These are phyloP conservation scores for Lepus townsendii DNA, from an alignment of 2,797 vertebrate genomes.

Conservation along the genomic window DNA sequence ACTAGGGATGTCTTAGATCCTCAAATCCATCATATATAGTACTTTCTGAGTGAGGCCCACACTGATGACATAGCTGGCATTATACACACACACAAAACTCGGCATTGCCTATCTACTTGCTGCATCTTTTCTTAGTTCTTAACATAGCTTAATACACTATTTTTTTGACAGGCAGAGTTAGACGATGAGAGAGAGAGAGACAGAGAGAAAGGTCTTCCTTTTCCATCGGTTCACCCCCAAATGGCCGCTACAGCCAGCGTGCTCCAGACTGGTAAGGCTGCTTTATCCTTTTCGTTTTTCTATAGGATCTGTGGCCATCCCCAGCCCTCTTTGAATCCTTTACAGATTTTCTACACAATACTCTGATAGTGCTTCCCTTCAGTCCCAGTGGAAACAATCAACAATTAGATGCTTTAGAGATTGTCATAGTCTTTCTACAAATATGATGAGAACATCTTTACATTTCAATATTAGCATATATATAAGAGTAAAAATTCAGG, in stretches of 20 bases:
- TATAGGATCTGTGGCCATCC: neutral
- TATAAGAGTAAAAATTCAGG: conserved; percentile 10
- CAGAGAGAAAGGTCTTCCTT: too few relatives aligned
- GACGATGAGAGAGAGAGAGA: too few relatives aligned
- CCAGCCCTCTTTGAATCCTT: neutral
- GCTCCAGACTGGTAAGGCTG: neutral
- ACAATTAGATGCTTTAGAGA: neutral
- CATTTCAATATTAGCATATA: neutral
- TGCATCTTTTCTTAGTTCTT: neutral
- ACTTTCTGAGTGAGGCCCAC: neutral
- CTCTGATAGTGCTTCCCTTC: neutral
- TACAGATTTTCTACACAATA: neutral
- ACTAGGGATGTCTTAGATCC: neutral
- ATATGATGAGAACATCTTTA: neutral
- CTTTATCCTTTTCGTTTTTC: neutral
- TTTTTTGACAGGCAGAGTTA: neutral
- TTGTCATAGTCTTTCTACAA: neutral
- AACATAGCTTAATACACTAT: neutral
- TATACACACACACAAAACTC: neutral
- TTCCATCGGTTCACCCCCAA: too few relatives aligned
- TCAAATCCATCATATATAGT: neutral
- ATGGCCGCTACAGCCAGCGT: too few relatives aligned
- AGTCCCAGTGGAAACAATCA: neutral
- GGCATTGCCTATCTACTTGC: neutral
- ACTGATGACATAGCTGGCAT: neutral